Base-by-base conservation (phyloP, 1,140 invertebrate species). In the Tribolium castaneum region DNA sequence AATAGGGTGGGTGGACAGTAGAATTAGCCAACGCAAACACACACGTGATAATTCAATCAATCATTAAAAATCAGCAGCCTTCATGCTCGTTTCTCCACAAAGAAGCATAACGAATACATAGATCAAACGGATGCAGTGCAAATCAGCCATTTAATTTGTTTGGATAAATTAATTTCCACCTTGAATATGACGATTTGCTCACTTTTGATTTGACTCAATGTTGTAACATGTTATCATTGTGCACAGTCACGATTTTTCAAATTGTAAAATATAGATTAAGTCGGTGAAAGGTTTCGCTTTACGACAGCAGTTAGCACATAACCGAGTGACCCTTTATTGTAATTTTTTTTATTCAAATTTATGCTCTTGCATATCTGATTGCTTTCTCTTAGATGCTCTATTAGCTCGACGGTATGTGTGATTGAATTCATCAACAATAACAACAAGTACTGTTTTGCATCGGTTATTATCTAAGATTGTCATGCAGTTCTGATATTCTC, bases 181-280 rank as follows among this genome's bases (percentile, higher is more conserved):
- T 45, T 45, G 39, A 45, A 45, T 45, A 9, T 45, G 7, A 45
- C n/a, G 39, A 45, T 10, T 39, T 45, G 7, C 9, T 45, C 39
- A 30, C 25, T 30, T 30, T 30, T 30, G 25, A 54, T 62, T 62
- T 30, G 14, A 13, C 12, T 16, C 30, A 35, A 14, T 66, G 59
- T 66, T 66, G 59, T 66, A 66, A 66, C 12, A 22, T 59, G 3
- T n/a, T 30, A 34, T 13, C 25, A 66, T 35, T 35, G 30, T 35
- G 59, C 59, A 22, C 25, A 66, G 25, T 66, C 59, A 66, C 59
- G 59, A 66, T 34, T 66, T 66, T 35, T 66, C 59, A 35, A 35
- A 66, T 35, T 34, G 6, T 62, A 35, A 66, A 66, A 66, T 66
- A 66, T 35, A 35, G 30, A 34, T 13, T 39, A 66, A 66, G n/a